phyloP scores from a whole-genome alignment of 2,888 invertebrate species.

The Pomacea canaliculata region DNA sequence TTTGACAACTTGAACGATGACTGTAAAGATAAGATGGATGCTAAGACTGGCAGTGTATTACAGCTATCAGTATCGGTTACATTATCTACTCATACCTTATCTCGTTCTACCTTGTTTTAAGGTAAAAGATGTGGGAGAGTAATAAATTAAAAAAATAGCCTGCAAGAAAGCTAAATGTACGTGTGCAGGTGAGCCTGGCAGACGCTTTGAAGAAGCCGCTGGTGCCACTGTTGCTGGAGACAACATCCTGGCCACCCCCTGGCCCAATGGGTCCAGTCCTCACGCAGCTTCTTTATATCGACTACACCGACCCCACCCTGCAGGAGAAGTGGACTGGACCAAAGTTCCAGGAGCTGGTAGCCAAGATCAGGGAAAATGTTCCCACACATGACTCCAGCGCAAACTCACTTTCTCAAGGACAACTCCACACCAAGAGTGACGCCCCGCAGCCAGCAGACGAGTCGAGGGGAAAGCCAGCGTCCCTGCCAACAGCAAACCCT shows the following conservation, averaged over 20 bases:
- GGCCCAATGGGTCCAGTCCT: conserved; percentile 68
- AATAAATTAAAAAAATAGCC: no score
- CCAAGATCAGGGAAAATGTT: conserved; percentile 10
- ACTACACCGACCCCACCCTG: conserved; percentile 26
- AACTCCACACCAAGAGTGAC: no score
- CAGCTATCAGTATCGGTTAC: neutral
- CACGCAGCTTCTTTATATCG: conserved; percentile 59
- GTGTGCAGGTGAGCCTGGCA: conserved; percentile 45
- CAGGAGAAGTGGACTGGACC: conserved; percentile 16
- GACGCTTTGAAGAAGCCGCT: conserved; percentile 65
- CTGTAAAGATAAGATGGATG: neutral
- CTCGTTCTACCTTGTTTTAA: no score
- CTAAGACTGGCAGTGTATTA: no score
- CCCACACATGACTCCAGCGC: neutral
- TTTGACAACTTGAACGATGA: neutral
- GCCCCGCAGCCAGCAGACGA: no score
- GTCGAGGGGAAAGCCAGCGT: no score
- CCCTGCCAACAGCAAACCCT: no score
- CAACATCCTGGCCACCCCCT: conserved; percentile 64
- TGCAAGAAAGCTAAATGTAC: no score
- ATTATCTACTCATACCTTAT: neutral
- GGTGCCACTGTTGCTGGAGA: conserved; percentile 62
- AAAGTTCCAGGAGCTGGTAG: conserved; percentile 17
- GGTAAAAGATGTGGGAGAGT: no score
- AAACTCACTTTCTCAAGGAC: no score